A percentile compares a stretch with the other conserved stretches of the same genome.
Evolutionary conservation across 2,888 invertebrate genomes (phyloP).

Genomic region (Frankliniella fusca): DNA sequence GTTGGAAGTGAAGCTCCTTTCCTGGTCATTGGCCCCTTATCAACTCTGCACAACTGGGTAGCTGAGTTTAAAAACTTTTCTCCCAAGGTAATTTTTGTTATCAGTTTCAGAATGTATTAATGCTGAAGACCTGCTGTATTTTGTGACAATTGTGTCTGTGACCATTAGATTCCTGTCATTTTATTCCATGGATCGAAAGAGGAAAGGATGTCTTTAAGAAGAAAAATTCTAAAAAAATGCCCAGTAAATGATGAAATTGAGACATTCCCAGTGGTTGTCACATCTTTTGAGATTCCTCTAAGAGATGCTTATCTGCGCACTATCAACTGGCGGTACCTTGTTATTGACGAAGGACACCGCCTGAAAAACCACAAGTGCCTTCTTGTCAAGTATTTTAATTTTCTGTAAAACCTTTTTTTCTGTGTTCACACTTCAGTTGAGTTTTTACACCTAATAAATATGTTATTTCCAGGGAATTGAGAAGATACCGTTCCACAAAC

Average conservation of each 20-base stretch:
- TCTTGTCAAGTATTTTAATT: conserved; percentile 50
- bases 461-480: conserved; percentile 45
- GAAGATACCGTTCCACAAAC: conserved; percentile 50
- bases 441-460: neutral
- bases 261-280: conserved; percentile 56
- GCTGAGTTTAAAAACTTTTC: conserved; percentile 62
- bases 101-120: neutral
- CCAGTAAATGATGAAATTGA: conserved; percentile 41
- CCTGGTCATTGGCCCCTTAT: conserved; percentile 61
- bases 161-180: conserved; percentile 51
- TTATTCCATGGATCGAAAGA: conserved; percentile 53
- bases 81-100: conserved; percentile 49
- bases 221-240: conserved; percentile 44
- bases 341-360: conserved; percentile 68
- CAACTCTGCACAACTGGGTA: conserved; percentile 66
- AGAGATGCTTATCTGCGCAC: conserved; percentile 48
- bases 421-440: neutral
- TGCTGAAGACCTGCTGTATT: neutral
- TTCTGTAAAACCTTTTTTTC: neutral
- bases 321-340: conserved; percentile 57
- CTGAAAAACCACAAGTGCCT: conserved; percentile 60
- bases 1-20: conserved; percentile 53
- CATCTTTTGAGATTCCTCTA: conserved; percentile 55
- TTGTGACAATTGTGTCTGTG: conserved; percentile 31
- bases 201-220: conserved; percentile 44